These are phyloP conservation scores for Dermochelys coriacea DNA, from an alignment of 2,797 vertebrate species.

Conservation along the genomic window DNA sequence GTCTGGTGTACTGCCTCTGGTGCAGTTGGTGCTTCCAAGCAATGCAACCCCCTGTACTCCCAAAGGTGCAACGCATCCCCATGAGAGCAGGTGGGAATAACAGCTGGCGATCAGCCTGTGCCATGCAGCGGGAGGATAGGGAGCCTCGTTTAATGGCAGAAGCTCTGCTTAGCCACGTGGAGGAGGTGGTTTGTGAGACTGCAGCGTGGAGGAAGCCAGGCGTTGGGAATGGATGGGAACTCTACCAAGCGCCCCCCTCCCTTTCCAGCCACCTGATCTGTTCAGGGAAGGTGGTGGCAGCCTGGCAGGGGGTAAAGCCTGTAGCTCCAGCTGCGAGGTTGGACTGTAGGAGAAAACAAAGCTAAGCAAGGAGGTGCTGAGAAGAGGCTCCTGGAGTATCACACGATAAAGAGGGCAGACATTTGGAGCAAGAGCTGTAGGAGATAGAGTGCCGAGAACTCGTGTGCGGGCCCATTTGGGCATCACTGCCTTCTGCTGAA, in stretches of 20 bases:
- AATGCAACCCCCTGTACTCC: neutral
- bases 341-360: neutral
- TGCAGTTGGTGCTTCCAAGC: neutral
- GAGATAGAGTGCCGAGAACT: neutral
- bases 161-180: neutral
- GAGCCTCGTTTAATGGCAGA: neutral
- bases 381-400: neutral
- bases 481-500: neutral
- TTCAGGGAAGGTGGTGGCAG: neutral
- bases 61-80: rapidly evolving
- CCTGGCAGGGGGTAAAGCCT: neutral
- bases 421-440: neutral
- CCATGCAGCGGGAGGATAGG: neutral
- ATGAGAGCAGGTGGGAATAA: neutral
- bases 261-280: neutral
- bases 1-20: neutral
- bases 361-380: neutral
- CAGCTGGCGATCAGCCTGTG: neutral
- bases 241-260: neutral
- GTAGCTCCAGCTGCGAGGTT: neutral
- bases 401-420: neutral
- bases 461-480: neutral
- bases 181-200: neutral
- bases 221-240: neutral
- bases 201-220: neutral